Percentiles rank a stretch among this genome's conserved stretches.
Evolutionary conservation across 1,140 invertebrate genomes (phyloP).

Genomic region (Drosophila quadrilineata): DNA sequence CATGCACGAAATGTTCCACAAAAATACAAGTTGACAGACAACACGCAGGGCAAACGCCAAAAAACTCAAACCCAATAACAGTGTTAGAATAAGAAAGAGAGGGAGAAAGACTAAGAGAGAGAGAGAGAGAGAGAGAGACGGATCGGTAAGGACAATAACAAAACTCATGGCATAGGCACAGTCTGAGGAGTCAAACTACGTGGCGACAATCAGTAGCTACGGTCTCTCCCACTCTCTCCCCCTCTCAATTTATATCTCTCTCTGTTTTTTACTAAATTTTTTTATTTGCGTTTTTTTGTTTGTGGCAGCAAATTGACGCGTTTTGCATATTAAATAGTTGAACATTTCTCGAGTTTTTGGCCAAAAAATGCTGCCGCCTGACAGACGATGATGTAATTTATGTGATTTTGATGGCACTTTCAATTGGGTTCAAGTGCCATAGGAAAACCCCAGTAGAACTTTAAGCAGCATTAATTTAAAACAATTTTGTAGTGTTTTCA

Average conservation of each 20-base stretch:
- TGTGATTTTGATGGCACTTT: slow-evolving; percentile 62
- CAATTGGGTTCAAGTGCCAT: slow-evolving; percentile 34
- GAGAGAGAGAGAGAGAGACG: too few relatives aligned
- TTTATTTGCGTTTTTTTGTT: slow-evolving; percentile 9
- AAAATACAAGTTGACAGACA: slow-evolving; percentile 51
- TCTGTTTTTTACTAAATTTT: background rate
- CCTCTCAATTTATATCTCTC: slow-evolving; percentile 1
- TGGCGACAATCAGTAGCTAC: slow-evolving; percentile 55
- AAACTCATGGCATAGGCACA: too few relatives aligned
- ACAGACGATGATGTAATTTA: slow-evolving; percentile 71
- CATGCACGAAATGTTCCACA: slow-evolving; percentile 34
- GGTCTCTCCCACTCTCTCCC: slow-evolving; percentile 15
- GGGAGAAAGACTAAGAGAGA: too few relatives aligned
- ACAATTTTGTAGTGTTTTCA: background rate
- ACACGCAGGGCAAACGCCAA: slow-evolving; percentile 8
- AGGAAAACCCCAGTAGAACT: background rate
- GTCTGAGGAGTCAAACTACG: too few relatives aligned
- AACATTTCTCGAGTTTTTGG: slow-evolving; percentile 28
- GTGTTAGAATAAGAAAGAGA: too few relatives aligned
- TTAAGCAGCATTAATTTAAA: background rate
- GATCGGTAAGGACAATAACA: too few relatives aligned
- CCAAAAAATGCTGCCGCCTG: slow-evolving; percentile 19
- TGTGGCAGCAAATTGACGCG: slow-evolving; percentile 27
- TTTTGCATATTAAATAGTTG: slow-evolving; percentile 64
- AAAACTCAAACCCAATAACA: too few relatives aligned